Conservation (phyloP, 2,888 invertebrate species). For the Lasioglossum pauxillum region DNA sequence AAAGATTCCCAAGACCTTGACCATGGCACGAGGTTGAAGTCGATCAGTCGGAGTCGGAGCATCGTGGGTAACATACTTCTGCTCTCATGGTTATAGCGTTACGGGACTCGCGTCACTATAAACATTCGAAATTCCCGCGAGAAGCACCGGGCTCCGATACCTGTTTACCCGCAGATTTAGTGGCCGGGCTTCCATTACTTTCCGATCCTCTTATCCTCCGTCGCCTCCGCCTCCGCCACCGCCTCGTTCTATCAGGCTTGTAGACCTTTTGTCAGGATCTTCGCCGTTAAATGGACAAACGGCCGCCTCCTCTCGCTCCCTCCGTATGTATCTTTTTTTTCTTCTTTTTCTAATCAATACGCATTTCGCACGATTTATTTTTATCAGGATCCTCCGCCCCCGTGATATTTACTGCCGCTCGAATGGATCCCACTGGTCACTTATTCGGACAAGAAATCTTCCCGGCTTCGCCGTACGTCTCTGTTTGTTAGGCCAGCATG, state of each 20-base stretch:
- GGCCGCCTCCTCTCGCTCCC: neutral
- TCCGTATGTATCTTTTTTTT: neutral
- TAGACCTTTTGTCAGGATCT: conserved; percentile 56
- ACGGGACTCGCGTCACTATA: neutral
- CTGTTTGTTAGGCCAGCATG: neutral
- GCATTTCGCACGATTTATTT: conserved; percentile 7
- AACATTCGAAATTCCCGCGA: conserved; percentile 40
- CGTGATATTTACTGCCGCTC: conserved; percentile 9
- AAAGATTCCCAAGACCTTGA: conserved; percentile 25
- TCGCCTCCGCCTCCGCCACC: neutral
- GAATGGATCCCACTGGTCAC: neutral
- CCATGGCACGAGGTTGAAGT: neutral
- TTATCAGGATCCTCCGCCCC: neutral
- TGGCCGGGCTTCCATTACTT: conserved; percentile 29
- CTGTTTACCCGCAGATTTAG: conserved; percentile 37
- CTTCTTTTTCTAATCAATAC: conserved; percentile 25
- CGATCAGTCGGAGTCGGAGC: neutral
- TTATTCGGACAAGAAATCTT: neutral
- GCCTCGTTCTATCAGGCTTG: conserved; percentile 34
- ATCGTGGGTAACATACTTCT: neutral
- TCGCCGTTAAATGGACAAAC: conserved; percentile 51
- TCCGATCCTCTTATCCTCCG: conserved; percentile 38
- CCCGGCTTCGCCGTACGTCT: neutral
- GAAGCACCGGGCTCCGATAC: conserved; percentile 9
- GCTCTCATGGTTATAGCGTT: neutral